phyloP scores from a whole-genome alignment of 64 coral and sea anemone genomes.

The Stichodactyla helianthus region DNA sequence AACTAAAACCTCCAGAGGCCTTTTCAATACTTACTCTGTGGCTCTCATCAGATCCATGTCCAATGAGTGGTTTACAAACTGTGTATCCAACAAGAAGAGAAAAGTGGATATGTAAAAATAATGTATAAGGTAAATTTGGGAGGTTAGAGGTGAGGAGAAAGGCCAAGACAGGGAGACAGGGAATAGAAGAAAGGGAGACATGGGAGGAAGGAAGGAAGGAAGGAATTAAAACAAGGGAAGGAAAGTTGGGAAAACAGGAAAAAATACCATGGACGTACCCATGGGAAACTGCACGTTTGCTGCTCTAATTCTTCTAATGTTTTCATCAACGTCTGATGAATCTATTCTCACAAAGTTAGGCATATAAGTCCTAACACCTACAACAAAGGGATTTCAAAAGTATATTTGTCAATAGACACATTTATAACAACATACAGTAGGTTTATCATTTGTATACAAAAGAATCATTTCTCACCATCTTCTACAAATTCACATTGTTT shows the following conservation, averaged over 20 bases:
- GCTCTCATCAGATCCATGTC: conserved; percentile 78
- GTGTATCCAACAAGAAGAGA: neutral
- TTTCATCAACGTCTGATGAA: conserved; percentile 62
- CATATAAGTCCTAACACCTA: conserved; percentile 71
- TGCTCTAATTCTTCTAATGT: conserved; percentile 63
- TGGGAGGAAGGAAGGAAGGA: neutral
- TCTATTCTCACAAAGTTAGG: conserved; percentile 96
- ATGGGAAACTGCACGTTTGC: conserved; percentile 84
- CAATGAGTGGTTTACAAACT: conserved; percentile 98
- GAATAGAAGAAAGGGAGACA: neutral
- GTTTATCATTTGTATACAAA: neutral
- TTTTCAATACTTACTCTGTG: conserved; percentile 54
- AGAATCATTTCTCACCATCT: conserved; percentile 44
- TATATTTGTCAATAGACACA: neutral
- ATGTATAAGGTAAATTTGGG: neutral
- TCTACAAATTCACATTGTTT: conserved; percentile 94
- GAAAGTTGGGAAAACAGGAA: neutral
- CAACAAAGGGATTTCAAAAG: neutral
- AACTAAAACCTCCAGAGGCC: no score
- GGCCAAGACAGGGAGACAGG: no score
- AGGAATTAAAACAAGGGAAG: neutral
- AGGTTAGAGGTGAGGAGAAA: neutral
- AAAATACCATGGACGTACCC: conserved; percentile 48
- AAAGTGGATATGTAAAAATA: neutral
- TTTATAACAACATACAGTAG: neutral